phyloP scores from a whole-genome alignment of 2,113 vertebrate genomes.

The Rhabdomys dilectus region DNA sequence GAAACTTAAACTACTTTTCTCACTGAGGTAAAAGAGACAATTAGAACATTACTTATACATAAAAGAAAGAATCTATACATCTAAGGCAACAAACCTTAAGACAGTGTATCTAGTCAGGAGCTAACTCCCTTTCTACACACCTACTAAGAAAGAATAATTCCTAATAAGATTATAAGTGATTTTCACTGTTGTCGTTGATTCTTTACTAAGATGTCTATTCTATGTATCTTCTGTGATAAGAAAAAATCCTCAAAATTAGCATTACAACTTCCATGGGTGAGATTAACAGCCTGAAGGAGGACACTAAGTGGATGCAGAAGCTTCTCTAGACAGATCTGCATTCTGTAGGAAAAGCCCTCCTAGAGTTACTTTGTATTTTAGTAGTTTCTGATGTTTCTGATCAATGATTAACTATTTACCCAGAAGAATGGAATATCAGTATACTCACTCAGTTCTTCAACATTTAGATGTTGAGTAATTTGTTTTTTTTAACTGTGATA shows the following conservation, averaged over 20 bases:
- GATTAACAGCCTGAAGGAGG: neutral
- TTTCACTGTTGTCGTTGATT: slow-evolving; percentile 33
- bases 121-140: slow-evolving; percentile 6
- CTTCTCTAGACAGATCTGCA: neutral
- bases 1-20: slow-evolving; percentile 30
- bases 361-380: slow-evolving; percentile 32
- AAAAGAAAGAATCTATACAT: slow-evolving; percentile 4
- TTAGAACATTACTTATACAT: slow-evolving; percentile 11
- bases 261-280: neutral
- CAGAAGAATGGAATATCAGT: slow-evolving; percentile 2
- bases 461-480: slow-evolving; percentile 29
- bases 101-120: neutral
- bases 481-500: neutral
- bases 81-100: slow-evolving; percentile 37
- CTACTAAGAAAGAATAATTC: slow-evolving; percentile 1
- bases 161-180: neutral
- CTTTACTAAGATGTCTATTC: neutral
- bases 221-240: neutral
- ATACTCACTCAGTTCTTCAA: slow-evolving; percentile 16
- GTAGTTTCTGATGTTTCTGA: slow-evolving; percentile 51
- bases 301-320: neutral
- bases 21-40: slow-evolving; percentile 21
- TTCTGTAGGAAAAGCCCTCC: neutral
- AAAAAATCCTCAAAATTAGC: slow-evolving; percentile 41
- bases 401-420: slow-evolving; percentile 14